These are phyloP conservation scores for Toxotes lorentzi DNA, from an alignment of 2,797 vertebrate species.

Conservation along the genomic window DNA sequence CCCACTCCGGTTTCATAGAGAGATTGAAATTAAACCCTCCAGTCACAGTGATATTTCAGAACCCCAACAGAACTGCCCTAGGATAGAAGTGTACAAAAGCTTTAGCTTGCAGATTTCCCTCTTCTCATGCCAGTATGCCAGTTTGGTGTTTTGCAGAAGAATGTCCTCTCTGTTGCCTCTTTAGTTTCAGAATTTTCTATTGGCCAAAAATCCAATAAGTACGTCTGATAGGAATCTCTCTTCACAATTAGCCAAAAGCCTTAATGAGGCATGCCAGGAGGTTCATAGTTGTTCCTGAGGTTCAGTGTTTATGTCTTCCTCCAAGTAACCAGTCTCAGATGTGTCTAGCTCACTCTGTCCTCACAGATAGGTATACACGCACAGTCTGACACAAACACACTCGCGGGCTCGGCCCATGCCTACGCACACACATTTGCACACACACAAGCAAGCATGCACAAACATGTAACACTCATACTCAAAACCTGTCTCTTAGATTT, in stretches of 20 bases:
- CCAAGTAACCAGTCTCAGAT: conserved; percentile 74
- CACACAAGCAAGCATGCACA: conserved; percentile 51
- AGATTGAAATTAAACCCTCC: conserved; percentile 41
- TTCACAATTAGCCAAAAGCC: conserved; percentile 70
- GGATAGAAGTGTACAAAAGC: conserved; percentile 32
- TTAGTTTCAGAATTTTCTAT: conserved; percentile 62
- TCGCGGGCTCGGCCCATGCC: conserved; percentile 4
- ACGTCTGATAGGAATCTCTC: conserved; percentile 70
- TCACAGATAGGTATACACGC: conserved; percentile 51
- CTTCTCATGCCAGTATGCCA: conserved; percentile 53
- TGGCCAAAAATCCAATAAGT: conserved; percentile 68
- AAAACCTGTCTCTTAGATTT: conserved; percentile 64
- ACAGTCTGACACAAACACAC: conserved; percentile 38
- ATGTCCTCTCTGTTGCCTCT: conserved; percentile 60
- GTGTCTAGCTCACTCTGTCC: conserved; percentile 68
- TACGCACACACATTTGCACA: conserved; percentile 36
- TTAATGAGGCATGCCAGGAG: conserved; percentile 68
- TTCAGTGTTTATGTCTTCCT: conserved; percentile 63
- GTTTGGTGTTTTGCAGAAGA: conserved; percentile 63
- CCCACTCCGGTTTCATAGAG: conserved; percentile 44
- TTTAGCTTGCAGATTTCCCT: conserved; percentile 39
- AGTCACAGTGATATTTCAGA: conserved; percentile 43
- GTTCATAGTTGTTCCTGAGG: conserved; percentile 54
- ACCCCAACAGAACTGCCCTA: conserved; percentile 32
- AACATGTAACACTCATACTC: conserved; percentile 57